Evolutionary conservation across 2,888 invertebrate genomes (phyloP), one percentile per base, ranked within the genome.

Genomic region (Melieria omissa): DNA sequence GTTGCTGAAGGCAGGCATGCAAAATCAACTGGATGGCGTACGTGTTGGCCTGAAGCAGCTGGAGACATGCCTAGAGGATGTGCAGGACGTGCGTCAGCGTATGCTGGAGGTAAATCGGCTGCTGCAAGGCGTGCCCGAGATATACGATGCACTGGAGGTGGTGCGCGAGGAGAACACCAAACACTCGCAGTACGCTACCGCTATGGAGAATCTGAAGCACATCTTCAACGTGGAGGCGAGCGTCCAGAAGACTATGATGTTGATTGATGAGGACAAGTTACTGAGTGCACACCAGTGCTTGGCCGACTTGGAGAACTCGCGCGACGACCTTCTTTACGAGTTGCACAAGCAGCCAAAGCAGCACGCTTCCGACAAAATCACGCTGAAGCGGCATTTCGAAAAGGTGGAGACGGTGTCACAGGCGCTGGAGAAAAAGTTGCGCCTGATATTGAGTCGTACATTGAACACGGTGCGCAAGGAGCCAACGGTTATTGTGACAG

Each of bases 141-240:
- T 98, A 5, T 94, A 93, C 73, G 91, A 92, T 47, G 93, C 93
- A 55, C 88, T 99, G 46, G 93, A 93, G 83, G 92, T 93, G 60
- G 94, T 99, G 0, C 90, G 96, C 44, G 95, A 96, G 77, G 98
- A 99, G 86, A 98, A 98, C 84, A 94, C 95, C 78, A 91, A 94
- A 29, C 97, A 99, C 87, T 98, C 98, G 0, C 99, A 98, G 84
- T 97, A 98, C 87, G 97, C 97, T 2, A 98, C 98, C 1, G 99
- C 99, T 0, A 97, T 96, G 90, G 98, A 99, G 84, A 99, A 99
- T 84, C 89, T 99, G 45, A 98, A 98, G 85, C 98, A 99, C 83
- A 98, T 99, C 76, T 98, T 99, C 82, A 98, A 97, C 60, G 97
- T 99, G 0, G 98, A 97, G 9, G 97, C 97, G 81, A 97, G 96